Evolutionary conservation across 2,888 invertebrate species (phyloP).

Genomic region (Carterocephalus palaemon): DNA sequence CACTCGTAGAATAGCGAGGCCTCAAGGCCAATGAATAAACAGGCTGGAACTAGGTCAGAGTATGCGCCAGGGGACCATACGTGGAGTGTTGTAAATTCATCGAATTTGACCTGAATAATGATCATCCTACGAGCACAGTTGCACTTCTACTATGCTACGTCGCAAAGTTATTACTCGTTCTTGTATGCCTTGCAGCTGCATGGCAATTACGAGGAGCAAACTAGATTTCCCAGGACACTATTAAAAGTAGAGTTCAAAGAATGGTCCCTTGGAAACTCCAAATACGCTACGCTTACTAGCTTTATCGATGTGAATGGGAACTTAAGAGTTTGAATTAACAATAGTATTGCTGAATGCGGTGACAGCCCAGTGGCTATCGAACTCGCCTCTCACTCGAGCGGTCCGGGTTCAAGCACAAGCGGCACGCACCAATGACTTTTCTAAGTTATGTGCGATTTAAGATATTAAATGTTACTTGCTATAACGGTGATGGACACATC

Average conservation of each 20-base stretch:
- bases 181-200: too few species aligned
- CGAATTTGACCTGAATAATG: constrained; percentile 23
- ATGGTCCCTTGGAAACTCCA: not conserved
- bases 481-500: too few species aligned
- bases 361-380: too few species aligned
- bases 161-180: constrained; percentile 3
- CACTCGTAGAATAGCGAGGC: constrained; percentile 6
- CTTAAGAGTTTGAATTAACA: too few species aligned
- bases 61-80: constrained; percentile 17
- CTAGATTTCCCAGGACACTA: constrained; percentile 20
- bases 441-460: too few species aligned
- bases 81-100: constrained; percentile 15
- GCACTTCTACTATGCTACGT: not conserved
- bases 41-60: constrained; percentile 20
- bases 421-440: too few species aligned
- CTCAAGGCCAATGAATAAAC: constrained; percentile 20
- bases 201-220: not conserved
- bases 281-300: too few species aligned
- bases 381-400: too few species aligned
- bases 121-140: constrained; percentile 11
- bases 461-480: too few species aligned
- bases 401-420: too few species aligned
- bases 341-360: too few species aligned
- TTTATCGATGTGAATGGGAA: too few species aligned
- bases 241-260: not conserved